Evolutionary conservation across 2,797 vertebrate species (phyloP).

Genomic region (Pristis pectinata): DNA sequence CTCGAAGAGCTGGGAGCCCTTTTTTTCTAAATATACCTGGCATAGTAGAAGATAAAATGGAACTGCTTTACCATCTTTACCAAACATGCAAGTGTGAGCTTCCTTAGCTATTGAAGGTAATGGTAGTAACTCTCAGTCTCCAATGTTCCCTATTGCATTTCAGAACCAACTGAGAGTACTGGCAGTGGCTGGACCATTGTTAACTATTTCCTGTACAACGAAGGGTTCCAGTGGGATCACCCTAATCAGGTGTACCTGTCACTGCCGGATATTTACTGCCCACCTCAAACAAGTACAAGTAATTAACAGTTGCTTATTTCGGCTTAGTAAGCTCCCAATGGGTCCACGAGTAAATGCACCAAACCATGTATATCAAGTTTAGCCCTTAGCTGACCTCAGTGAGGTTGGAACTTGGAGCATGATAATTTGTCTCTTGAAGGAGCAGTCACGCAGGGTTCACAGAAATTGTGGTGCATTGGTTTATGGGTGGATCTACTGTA

Average conservation of each 20-base stretch:
- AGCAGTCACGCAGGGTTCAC: not conserved
- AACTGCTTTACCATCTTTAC: not conserved
- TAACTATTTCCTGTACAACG: not conserved
- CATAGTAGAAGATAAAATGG: not conserved
- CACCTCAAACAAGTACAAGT: not conserved
- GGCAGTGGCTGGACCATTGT: not conserved
- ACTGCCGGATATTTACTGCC: not conserved
- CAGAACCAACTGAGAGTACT: not conserved
- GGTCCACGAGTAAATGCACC: not conserved
- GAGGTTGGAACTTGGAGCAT: not conserved
- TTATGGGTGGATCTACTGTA: not conserved
- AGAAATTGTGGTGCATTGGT: too few species aligned
- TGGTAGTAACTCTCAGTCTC: not conserved
- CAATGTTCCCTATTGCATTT: not conserved
- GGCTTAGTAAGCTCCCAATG: not conserved
- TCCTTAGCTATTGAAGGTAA: not conserved
- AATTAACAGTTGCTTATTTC: not conserved
- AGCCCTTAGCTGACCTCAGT: not conserved
- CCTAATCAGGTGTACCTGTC: not conserved
- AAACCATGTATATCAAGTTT: not conserved
- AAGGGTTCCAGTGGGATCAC: not conserved
- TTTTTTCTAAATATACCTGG: not conserved
- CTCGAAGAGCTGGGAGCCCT: not conserved
- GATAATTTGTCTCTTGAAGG: not conserved
- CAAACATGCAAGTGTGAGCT: not conserved